Base-by-base conservation (phyloP, 2,888 invertebrate species). In the Dryocosmus kuriphilus region DNA sequence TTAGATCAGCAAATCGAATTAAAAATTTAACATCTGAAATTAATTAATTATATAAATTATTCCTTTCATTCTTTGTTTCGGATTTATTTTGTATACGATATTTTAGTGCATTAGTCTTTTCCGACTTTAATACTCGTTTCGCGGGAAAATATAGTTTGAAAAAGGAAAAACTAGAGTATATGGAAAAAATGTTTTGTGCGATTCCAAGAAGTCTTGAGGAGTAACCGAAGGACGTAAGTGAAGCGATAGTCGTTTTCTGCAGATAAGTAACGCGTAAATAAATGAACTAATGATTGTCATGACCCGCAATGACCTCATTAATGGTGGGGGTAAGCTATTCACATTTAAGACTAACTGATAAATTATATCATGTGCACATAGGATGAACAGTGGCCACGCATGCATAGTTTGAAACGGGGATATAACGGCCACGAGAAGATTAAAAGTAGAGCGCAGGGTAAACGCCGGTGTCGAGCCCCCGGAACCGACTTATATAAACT, bases 361-460 rank as follows among this genome's bases (percentile, higher is more conserved):
- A 71, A 71, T 30, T 71, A 71, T 46, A 51, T 71, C 71, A 71
- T 71, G 30, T 71, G 46, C 46, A 71, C 19, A 71, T 51, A n/a
- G 16, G 46, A 51, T 71, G 71, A 30, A 71, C 71, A 27, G 19
- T 27, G n/a, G 19, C 22, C 57, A 57, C 57, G 57, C 11, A 57
- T 57, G 57, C 51, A 55, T 57, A 30, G 16, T 46, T 67, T 27
- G 77, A 79, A 79, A 79, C 75, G 74, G 75, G 79, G 78, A 67
- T 79, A n/a, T n/a, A n/a, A n/a, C n/a, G n/a, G 77, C 62, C 75
- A 75, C 77, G 73, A 78, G 75, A 79, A 79, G 77, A 81, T 81
- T 79, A 77, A 81, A 81, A 81, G 76, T 81, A 76, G 76, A 81
- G 75, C 76, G 76, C 77, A 79, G 76, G 74, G 79, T 77, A 78